Percentiles rank a stretch among this genome's conserved stretches.
These are phyloP conservation scores for Mustela lutreola DNA, from an alignment of 2,113 vertebrate species.

Conservation along the genomic window DNA sequence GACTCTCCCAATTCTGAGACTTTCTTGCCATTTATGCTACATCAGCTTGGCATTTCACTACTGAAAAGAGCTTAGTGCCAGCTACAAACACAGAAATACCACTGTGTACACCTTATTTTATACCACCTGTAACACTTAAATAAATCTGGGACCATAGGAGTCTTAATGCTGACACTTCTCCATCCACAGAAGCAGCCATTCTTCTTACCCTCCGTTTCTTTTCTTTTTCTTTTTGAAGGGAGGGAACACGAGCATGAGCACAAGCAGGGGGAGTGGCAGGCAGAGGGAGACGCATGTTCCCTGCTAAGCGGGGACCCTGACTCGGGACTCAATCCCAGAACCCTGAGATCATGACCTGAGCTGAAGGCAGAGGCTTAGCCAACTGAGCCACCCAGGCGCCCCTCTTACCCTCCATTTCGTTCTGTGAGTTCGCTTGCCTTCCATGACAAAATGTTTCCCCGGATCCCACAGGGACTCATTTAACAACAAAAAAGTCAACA, in stretches of 20 bases:
- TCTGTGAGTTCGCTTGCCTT: neutral
- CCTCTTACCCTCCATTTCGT: neutral
- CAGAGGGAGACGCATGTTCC: too few relatives aligned
- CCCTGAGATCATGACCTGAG: too few relatives aligned
- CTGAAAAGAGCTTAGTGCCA: conserved; percentile 27
- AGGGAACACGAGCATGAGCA: too few relatives aligned
- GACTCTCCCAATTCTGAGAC: neutral
- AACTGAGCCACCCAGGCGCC: too few relatives aligned
- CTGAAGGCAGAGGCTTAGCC: too few relatives aligned
- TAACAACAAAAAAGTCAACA: conserved; percentile 52
- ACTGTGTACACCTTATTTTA: neutral
- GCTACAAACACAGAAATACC: conserved; percentile 24
- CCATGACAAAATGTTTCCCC: neutral
- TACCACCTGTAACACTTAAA: neutral
- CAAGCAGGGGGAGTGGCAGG: too few relatives aligned
- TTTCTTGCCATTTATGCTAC: conserved; percentile 39
- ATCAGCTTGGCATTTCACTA: neutral
- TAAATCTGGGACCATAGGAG: neutral
- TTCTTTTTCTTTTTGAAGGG: neutral
- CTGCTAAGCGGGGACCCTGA: too few relatives aligned
- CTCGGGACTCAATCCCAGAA: too few relatives aligned
- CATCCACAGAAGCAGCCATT: neutral
- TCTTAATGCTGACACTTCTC: neutral
- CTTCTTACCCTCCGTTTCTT: neutral
- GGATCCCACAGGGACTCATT: conserved; percentile 30